Percentiles rank a stretch among this genome's conserved stretches.
Conservation (phyloP, 2,888 invertebrate genomes). For the Spilosoma lubricipeda region DNA sequence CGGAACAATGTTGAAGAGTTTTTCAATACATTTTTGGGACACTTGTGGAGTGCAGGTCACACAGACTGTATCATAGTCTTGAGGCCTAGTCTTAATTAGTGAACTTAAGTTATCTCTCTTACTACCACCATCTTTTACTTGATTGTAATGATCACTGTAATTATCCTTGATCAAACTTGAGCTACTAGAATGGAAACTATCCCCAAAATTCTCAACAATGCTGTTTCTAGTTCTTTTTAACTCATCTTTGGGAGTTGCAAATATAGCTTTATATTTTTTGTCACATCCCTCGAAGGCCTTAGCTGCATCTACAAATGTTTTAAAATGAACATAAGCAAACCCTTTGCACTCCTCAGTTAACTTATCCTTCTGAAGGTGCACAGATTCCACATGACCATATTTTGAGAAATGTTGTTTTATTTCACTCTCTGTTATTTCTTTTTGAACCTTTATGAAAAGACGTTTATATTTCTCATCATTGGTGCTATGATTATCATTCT, state of each 20-base stretch:
- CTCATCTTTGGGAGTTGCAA: constrained; percentile 93
- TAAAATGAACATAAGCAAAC: constrained; percentile 95
- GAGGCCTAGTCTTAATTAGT: constrained; percentile 62
- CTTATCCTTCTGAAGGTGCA: constrained; percentile 92
- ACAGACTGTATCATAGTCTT: constrained; percentile 88
- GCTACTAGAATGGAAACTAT: constrained; percentile 51
- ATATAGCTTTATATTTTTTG: constrained; percentile 93
- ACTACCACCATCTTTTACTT: constrained; percentile 39
- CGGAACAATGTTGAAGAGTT: constrained; percentile 95
- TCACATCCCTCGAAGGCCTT: constrained; percentile 96
- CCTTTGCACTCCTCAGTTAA: constrained; percentile 93
- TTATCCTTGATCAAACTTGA: constrained; percentile 52
- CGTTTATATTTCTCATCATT: constrained; percentile 85
- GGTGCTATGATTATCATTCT: constrained; percentile 63
- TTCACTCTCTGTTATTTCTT: constrained; percentile 91
- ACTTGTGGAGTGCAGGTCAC: constrained; percentile 90
- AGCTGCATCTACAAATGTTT: constrained; percentile 93
- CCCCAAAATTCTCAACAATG: constrained; percentile 60
- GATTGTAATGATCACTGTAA: constrained; percentile 42
- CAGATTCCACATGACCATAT: constrained; percentile 93
- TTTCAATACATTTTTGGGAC: constrained; percentile 92
- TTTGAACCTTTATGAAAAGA: constrained; percentile 95
- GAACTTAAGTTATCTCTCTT: constrained; percentile 51
- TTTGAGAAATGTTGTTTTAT: constrained; percentile 92
- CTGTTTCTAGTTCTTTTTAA: constrained; percentile 72